phyloP scores from a whole-genome alignment of 2,113 vertebrate genomes.

The Glaucidium brasilianum region DNA sequence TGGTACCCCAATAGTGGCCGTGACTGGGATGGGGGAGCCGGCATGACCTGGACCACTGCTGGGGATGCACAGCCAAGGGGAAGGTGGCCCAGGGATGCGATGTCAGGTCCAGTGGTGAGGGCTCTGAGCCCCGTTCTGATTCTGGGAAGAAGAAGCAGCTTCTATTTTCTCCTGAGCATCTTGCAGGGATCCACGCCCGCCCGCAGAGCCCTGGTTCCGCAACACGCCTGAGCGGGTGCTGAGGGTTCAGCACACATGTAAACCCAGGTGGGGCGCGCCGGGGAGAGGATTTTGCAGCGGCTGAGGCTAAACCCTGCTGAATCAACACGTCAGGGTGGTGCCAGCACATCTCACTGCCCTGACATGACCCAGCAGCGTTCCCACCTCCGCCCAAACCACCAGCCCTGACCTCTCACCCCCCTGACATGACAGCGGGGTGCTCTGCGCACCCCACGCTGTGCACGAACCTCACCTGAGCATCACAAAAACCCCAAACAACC shows the following conservation, averaged over 20 bases:
- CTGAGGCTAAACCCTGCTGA: background rate
- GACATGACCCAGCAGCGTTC: background rate
- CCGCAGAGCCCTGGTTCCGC: background rate
- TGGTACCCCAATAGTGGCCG: rapidly evolving
- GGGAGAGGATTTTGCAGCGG: background rate
- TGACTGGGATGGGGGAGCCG: rapidly evolving
- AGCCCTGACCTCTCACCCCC: background rate
- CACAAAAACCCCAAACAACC: too few species aligned
- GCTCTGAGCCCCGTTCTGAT: rapidly evolving
- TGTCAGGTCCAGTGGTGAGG: rapidly evolving
- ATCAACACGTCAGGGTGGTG: background rate
- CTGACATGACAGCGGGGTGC: rapidly evolving
- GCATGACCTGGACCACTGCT: background rate
- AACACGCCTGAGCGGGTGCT: background rate
- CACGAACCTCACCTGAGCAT: rapidly evolving
- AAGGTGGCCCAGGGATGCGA: rapidly evolving
- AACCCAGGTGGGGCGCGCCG: background rate
- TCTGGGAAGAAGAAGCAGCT: background rate
- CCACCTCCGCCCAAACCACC: background rate
- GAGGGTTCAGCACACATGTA: background rate
- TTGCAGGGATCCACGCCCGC: background rate
- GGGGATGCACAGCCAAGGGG: rapidly evolving
- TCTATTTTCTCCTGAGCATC: rapidly evolving
- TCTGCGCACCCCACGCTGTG: rapidly evolving
- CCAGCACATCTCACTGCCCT: background rate